A percentile compares a stretch with the other conserved stretches of the same genome.
Evolutionary conservation across 2,113 vertebrate genomes (phyloP).

Genomic region (Melanerpes aurifrons): DNA sequence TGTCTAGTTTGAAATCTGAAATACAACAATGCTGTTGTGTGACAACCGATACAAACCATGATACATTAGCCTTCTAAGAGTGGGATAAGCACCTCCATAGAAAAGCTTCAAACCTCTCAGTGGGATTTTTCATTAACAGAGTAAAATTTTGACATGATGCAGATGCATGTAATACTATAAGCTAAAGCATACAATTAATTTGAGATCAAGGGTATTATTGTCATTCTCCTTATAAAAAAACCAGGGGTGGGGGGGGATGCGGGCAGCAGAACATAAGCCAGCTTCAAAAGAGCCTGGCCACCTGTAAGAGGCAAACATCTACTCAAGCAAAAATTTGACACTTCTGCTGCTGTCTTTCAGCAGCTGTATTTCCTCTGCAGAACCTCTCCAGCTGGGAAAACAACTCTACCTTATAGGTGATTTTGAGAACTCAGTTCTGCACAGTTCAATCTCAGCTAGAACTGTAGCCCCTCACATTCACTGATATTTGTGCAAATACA

Average conservation of each 20-base stretch:
- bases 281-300: background rate
- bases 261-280: background rate
- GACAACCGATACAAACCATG: background rate
- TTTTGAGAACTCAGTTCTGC: conserved; percentile 1
- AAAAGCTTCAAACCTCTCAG: background rate
- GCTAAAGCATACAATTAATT: background rate
- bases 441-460: background rate
- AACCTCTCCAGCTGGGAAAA: background rate
- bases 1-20: background rate
- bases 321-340: background rate
- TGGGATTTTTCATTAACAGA: background rate
- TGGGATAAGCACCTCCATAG: background rate
- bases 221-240: no score
- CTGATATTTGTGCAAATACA: background rate
- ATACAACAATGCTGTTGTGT: background rate
- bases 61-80: background rate
- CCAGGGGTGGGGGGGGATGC: no score
- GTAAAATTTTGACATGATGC: background rate
- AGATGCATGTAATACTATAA: background rate
- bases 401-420: background rate
- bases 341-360: background rate
- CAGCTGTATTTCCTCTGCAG: background rate
- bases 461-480: background rate
- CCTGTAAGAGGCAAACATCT: background rate
- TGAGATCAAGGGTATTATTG: background rate